These are phyloP conservation scores for Polydesmus complanatus DNA, from an alignment of 2,888 invertebrate genomes.

Conservation along the genomic window DNA sequence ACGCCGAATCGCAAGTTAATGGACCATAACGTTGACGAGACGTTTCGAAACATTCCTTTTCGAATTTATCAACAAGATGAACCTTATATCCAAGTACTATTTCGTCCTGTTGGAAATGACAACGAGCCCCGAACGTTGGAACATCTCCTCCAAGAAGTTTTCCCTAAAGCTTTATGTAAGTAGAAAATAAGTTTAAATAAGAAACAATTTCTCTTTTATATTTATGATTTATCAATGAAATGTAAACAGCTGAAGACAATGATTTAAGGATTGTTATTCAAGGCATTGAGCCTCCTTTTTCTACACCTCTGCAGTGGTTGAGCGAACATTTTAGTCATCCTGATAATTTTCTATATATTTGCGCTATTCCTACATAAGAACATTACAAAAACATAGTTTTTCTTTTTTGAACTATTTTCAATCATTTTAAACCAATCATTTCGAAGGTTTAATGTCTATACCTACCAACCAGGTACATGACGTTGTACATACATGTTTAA, in stretches of 20 bases:
- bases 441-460: too few relatives aligned
- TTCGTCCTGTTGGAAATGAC: slow-evolving; percentile 58
- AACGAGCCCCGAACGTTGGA: slow-evolving; percentile 56
- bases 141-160: slow-evolving; percentile 54
- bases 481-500: too few relatives aligned
- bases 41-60: slow-evolving; percentile 79
- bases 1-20: slow-evolving; percentile 87
- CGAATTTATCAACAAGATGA: slow-evolving; percentile 44
- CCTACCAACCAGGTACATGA: too few relatives aligned
- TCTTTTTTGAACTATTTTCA: too few relatives aligned
- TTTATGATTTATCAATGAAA: not conserved
- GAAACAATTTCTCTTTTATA: slow-evolving; percentile 11
- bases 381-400: too few relatives aligned
- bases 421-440: too few relatives aligned
- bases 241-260: too few relatives aligned
- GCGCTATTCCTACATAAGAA: too few relatives aligned
- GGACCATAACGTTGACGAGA: slow-evolving; percentile 65
- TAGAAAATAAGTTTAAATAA: not conserved
- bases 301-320: slow-evolving; percentile 91
- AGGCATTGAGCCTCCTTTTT: slow-evolving; percentile 70
- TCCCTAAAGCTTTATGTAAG: slow-evolving; percentile 35
- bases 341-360: slow-evolving; percentile 95
- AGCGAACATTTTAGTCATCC: slow-evolving; percentile 96
- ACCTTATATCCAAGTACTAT: slow-evolving; percentile 56
- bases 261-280: slow-evolving; percentile 61